Conservation (phyloP, 2,797 vertebrate genomes). For the Loriculus beryllinus region DNA sequence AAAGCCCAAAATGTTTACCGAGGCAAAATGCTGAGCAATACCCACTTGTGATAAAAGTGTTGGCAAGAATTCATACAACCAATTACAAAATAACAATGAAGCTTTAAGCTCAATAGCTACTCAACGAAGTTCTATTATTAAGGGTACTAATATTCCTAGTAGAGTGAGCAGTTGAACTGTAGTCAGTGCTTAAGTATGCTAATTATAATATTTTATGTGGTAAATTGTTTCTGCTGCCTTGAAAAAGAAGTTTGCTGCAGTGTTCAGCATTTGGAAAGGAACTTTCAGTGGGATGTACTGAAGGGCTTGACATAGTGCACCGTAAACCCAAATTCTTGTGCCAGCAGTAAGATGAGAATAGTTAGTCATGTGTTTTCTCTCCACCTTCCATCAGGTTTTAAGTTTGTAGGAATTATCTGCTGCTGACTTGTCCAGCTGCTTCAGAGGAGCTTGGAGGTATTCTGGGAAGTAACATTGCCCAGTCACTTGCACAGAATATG, state of each 20-base stretch:
- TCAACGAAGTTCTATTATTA: not conserved
- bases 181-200: not conserved
- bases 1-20: not conserved
- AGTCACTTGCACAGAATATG: not conserved
- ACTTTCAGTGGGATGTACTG: not conserved
- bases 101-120: not conserved
- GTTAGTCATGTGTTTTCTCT: not conserved
- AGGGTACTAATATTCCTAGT: not conserved
- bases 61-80: not conserved
- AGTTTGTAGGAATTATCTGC: not conserved
- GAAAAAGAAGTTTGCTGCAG: not conserved
- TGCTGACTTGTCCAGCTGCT: not conserved
- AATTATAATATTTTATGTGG: not conserved
- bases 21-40: not conserved
- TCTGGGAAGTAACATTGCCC: not conserved
- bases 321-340: not conserved
- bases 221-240: not conserved
- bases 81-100: not conserved
- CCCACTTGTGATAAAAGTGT: not conserved
- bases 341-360: not conserved
- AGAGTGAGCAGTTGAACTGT: not conserved
- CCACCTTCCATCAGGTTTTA: not conserved
- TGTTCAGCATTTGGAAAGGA: not conserved
- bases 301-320: not conserved
- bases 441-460: not conserved